A percentile compares a stretch with the other conserved stretches of the same genome.
phyloP scores from a whole-genome alignment of 2,797 vertebrate species.

The Oryzias sinensis region DNA sequence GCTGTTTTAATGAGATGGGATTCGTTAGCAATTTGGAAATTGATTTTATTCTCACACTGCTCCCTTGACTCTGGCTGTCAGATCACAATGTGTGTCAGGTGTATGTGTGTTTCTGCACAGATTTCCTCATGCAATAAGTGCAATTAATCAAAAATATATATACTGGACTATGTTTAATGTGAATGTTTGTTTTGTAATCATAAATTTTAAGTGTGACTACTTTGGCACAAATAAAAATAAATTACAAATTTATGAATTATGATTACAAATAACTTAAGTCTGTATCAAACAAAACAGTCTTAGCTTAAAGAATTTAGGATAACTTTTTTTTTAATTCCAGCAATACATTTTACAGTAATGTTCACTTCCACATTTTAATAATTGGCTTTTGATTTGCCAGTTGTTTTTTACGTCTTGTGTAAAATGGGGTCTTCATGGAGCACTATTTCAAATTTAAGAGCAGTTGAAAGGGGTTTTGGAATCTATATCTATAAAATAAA shows the following conservation, averaged over 20 bases:
- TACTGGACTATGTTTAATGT: no score
- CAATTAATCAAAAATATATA: background rate
- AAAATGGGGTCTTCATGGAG: no score
- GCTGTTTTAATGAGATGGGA: constrained; percentile 32
- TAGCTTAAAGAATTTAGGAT: background rate
- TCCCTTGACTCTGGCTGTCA: constrained; percentile 5
- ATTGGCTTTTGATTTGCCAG: background rate
- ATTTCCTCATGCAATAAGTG: background rate
- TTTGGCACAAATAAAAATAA: no score
- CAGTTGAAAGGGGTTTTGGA: no score
- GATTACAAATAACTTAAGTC: no score
- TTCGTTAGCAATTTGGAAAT: constrained; percentile 41
- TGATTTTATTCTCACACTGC: constrained; percentile 32
- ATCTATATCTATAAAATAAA: no score
- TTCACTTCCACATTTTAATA: background rate
- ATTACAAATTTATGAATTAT: background rate
- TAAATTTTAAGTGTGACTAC: background rate
- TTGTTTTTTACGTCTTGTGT: no score
- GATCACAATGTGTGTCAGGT: background rate
- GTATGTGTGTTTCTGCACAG: background rate
- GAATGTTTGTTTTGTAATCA: background rate
- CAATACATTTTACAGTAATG: background rate
- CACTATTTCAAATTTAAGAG: no score
- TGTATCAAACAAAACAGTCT: background rate
- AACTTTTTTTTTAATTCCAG: background rate